Percentiles rank a stretch among this genome's conserved stretches.
Evolutionary conservation across 2,797 vertebrate species (phyloP).

Genomic region (Gymnocypris eckloni): DNA sequence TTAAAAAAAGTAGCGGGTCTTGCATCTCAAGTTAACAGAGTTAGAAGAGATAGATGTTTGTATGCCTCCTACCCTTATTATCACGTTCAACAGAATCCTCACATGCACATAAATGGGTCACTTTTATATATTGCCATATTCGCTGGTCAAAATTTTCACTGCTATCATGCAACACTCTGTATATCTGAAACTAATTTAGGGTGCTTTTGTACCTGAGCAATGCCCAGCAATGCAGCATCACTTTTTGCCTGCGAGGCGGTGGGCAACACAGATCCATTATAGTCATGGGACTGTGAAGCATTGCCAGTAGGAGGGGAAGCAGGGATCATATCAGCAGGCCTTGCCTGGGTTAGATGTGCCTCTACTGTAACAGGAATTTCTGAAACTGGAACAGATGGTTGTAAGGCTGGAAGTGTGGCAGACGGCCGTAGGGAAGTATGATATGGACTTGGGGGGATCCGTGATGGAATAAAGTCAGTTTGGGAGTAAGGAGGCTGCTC

Average conservation of each 20-base stretch:
- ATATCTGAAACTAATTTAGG: conserved; percentile 23
- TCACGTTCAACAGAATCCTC: not conserved
- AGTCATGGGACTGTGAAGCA: conserved; percentile 76
- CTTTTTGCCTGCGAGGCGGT: conserved; percentile 80
- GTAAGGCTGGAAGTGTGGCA: conserved; percentile 66
- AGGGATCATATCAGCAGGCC: conserved; percentile 69
- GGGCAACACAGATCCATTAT: conserved; percentile 78
- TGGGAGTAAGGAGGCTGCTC: conserved; percentile 66
- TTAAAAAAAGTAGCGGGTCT: conserved; percentile 24
- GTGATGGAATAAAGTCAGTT: conserved; percentile 69
- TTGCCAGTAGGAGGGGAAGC: conserved; percentile 73
- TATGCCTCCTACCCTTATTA: conserved; percentile 21
- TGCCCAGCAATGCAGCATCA: conserved; percentile 79
- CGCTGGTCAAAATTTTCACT: not conserved
- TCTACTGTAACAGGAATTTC: conserved; percentile 72
- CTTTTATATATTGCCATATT: not conserved
- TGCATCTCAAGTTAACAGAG: conserved; percentile 27
- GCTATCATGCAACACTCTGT: not conserved
- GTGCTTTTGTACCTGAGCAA: conserved; percentile 80
- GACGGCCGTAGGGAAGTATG: conserved; percentile 68
- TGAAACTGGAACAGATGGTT: conserved; percentile 68
- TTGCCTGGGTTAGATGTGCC: conserved; percentile 69
- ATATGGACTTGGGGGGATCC: conserved; percentile 72
- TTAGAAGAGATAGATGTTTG: conserved; percentile 11
- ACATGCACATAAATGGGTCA: not conserved